Conservation (phyloP, 2,888 invertebrate species). For the Noctua comes region DNA sequence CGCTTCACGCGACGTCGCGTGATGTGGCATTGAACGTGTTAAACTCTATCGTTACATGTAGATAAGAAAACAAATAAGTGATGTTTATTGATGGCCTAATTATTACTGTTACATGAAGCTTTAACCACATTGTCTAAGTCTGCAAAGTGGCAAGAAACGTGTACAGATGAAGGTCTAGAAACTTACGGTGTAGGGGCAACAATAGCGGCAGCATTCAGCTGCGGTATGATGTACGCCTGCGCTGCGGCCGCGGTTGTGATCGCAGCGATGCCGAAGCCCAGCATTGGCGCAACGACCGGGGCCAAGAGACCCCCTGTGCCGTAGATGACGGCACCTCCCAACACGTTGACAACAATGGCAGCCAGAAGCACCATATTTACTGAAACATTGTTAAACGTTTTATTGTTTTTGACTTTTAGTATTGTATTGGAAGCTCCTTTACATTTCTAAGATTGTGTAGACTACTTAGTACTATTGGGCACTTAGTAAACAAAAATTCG, state of each 20-base stretch:
- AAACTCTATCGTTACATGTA: neutral
- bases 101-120: neutral
- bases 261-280: constrained; percentile 82
- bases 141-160: neutral
- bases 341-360: constrained; percentile 74
- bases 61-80: neutral
- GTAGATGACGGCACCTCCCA: constrained; percentile 78
- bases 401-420: neutral
- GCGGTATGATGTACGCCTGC: constrained; percentile 79
- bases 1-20: too few relatives aligned
- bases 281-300: constrained; percentile 75
- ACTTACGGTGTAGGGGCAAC: constrained; percentile 81
- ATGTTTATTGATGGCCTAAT: neutral
- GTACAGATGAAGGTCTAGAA: neutral
- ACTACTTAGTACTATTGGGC: neutral
- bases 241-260: constrained; percentile 81
- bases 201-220: constrained; percentile 83
- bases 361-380: constrained; percentile 76
- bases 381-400: constrained; percentile 35
- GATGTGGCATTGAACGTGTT: neutral
- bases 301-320: constrained; percentile 79
- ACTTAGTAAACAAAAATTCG: neutral
- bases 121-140: neutral
- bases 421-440: neutral
- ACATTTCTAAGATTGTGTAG: neutral